Evolutionary conservation across 1,140 invertebrate genomes (phyloP).

Genomic region (Mya arenaria): DNA sequence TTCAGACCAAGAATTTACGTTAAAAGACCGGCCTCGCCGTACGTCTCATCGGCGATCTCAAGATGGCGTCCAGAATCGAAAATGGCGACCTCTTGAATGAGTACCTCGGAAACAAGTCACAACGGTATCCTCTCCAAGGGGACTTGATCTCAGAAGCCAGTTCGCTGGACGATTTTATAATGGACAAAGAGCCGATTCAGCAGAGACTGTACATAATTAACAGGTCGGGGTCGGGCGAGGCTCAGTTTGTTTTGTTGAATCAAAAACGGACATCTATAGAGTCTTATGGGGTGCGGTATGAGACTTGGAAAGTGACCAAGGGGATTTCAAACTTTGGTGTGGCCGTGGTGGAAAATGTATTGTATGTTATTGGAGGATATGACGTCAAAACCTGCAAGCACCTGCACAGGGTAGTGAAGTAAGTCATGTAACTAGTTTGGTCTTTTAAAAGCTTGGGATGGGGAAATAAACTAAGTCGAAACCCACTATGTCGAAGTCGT

Average conservation of each 20-base stretch:
- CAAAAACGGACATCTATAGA: conserved; percentile 44
- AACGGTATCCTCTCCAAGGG: neutral
- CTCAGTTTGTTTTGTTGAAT: conserved; percentile 61
- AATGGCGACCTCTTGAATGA: no score
- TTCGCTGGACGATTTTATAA: neutral
- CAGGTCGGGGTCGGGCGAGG: conserved; percentile 66
- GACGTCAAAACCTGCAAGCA: conserved; percentile 56
- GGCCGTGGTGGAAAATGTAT: conserved; percentile 59
- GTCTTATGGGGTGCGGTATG: conserved; percentile 58
- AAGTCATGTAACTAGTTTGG: no score
- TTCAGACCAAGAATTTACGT: no score
- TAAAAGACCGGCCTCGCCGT: no score
- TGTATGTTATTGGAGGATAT: conserved; percentile 71
- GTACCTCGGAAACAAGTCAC: neutral
- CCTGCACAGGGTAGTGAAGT: conserved; percentile 64
- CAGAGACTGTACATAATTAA: conserved; percentile 69
- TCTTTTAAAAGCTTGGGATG: no score
- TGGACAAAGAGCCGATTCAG: conserved; percentile 46
- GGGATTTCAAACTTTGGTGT: conserved; percentile 67
- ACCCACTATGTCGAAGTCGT: no score
- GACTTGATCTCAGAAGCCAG: neutral
- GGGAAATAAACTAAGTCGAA: no score
- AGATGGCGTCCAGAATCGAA: no score
- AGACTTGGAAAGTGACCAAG: conserved; percentile 59
- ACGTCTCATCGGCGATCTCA: no score